phyloP scores from a whole-genome alignment of 2,113 vertebrate genomes.

The Alexandromys fortis region DNA sequence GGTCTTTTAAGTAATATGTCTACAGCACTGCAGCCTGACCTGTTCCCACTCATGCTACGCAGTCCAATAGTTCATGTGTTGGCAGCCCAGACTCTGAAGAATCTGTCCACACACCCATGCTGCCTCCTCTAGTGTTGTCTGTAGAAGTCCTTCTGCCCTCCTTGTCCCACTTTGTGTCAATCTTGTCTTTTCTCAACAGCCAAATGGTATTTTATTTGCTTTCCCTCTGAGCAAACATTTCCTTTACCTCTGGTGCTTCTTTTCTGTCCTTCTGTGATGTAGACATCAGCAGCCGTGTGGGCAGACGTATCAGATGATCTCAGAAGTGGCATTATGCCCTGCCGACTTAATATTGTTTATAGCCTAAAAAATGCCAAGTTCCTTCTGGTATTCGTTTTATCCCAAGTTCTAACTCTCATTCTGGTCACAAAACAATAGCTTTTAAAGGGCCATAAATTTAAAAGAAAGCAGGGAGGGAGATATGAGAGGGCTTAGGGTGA shows the following conservation, averaged over 20 bases:
- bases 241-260: background rate
- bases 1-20: too few species aligned
- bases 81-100: background rate
- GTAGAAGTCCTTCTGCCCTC: background rate
- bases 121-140: background rate
- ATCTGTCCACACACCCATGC: rapidly evolving
- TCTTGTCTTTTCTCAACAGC: background rate
- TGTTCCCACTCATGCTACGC: too few species aligned
- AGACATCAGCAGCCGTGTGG: background rate
- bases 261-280: background rate
- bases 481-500: background rate
- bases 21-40: background rate
- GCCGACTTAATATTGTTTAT: background rate
- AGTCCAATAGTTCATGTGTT: background rate
- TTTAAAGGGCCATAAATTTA: background rate
- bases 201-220: background rate
- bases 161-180: background rate
- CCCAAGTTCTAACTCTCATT: background rate
- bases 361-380: background rate
- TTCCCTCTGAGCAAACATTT: background rate
- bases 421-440: background rate
- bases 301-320: background rate
- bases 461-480: background rate
- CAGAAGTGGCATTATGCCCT: background rate
- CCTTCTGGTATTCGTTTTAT: background rate